A percentile compares a stretch with the other conserved stretches of the same genome.
Evolutionary conservation across 2,797 vertebrate species (phyloP).

Genomic region (Arnoldichthys spilopterus): DNA sequence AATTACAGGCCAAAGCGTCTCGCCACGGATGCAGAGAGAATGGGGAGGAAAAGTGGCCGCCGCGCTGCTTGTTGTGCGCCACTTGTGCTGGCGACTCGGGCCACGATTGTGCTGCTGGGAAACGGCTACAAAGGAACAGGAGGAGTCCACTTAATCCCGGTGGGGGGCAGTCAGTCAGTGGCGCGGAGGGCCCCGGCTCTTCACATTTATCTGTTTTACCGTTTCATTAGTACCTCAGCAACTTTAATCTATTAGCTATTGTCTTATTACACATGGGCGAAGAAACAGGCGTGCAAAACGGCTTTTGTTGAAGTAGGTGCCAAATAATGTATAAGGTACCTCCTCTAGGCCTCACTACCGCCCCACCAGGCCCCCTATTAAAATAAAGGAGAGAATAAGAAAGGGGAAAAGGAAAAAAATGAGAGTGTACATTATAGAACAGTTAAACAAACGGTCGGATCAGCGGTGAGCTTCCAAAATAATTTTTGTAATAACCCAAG

Average conservation of each 20-base stretch:
- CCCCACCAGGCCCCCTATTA: not conserved
- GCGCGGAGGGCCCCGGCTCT: slow-evolving; percentile 57
- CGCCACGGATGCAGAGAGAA: slow-evolving; percentile 37
- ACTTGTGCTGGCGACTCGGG: slow-evolving; percentile 60
- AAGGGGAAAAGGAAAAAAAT: slow-evolving; percentile 28
- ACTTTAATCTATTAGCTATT: slow-evolving; percentile 62
- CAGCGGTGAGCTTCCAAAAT: slow-evolving; percentile 52
- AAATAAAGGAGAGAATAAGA: not conserved
- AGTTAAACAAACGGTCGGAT: slow-evolving; percentile 45
- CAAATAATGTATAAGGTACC: slow-evolving; percentile 27
- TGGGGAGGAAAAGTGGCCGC: slow-evolving; percentile 51
- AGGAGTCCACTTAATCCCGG: slow-evolving; percentile 75
- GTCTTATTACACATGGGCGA: slow-evolving; percentile 67
- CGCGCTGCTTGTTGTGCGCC: slow-evolving; percentile 42
- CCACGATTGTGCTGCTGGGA: slow-evolving; percentile 70
- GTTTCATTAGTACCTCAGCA: slow-evolving; percentile 69
- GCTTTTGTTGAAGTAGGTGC: slow-evolving; percentile 58
- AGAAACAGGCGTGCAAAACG: slow-evolving; percentile 64
- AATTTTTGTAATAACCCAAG: slow-evolving; percentile 57
- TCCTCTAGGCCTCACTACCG: not conserved
- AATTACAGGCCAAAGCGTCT: slow-evolving; percentile 58
- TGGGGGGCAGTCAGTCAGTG: slow-evolving; percentile 68
- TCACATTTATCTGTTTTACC: slow-evolving; percentile 70
- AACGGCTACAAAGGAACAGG: slow-evolving; percentile 74
- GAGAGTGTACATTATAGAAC: slow-evolving; percentile 48